Base-by-base conservation (phyloP, 1,140 invertebrate species). In the Anastrepha ludens region DNA sequence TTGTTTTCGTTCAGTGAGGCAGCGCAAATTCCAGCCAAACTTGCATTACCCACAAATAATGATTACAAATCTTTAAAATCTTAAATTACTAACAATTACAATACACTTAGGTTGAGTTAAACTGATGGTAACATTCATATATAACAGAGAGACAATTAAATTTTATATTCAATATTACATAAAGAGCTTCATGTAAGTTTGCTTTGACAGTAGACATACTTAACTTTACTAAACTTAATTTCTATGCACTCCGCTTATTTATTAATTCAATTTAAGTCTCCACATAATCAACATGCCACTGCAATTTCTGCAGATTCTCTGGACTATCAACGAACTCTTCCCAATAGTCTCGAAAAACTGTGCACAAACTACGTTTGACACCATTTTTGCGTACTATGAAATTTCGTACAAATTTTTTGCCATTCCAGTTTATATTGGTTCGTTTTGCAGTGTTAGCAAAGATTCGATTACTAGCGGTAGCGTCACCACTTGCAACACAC, bases 401-500 rank as follows among this genome's bases (percentile, higher is more conserved):
- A 93, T 95, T 94, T 15, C 94, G 93, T 50, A 95, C 93, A 85
- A 94, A 93, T 92, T 94, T 96, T 86, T 93, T 95, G 20, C 94
- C 94, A 65, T 95, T 94, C 55, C 95, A 92, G 62, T 95, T 94
- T 60, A 95, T 94, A 91, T 96, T 96, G 89, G 89, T 89, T 95
- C 94, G 59, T 95, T 94, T 89, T 97, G 97, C 1, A 97, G 93
- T 67, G 94, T 94, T 6, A 97, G 90, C 1, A 97, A 89, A 8
- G 94, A 90, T 67, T 94, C 94, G 62, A 98, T 95, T n/a, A 97
- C 95, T 20, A 92, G 90, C 9, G 96, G 93, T 44, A 97, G 92
- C 93, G 97, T 96, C 91, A 96, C 96, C 90, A 96, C 96, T 90
- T 97, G 97, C 5, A 97, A 96, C 74, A 97, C 95, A 67, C 97